These are phyloP conservation scores for Ptiloglossa arizonensis DNA, from an alignment of 1,140 invertebrate species.

Conservation along the genomic window DNA sequence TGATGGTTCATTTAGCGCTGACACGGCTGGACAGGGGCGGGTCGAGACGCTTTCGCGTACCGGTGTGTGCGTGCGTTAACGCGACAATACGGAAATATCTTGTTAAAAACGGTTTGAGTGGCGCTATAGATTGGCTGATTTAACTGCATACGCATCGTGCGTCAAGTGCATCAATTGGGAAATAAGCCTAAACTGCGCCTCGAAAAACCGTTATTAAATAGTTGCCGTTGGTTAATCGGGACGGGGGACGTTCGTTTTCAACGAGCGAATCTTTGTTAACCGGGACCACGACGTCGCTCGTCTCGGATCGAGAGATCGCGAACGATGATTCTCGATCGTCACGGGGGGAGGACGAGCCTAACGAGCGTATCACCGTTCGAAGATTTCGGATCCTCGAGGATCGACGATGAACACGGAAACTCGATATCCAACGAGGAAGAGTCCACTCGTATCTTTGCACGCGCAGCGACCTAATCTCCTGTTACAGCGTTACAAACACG, in stretches of 20 bases:
- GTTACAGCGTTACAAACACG: too few relatives aligned
- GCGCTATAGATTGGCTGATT: constrained; percentile 57
- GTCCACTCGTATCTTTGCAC: too few relatives aligned
- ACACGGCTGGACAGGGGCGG: constrained; percentile 66
- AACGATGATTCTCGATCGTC: too few relatives aligned
- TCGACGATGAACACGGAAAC: too few relatives aligned
- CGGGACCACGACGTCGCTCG: not conserved
- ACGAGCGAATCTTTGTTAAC: not conserved
- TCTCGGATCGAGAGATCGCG: not conserved
- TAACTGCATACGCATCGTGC: constrained; percentile 53
- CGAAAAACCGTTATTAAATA: constrained; percentile 46
- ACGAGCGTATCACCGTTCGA: too few relatives aligned
- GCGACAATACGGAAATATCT: constrained; percentile 73
- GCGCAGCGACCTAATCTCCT: too few relatives aligned
- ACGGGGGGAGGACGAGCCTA: too few relatives aligned
- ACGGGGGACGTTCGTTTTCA: not conserved
- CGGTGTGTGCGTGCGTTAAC: constrained; percentile 52
- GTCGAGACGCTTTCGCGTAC: constrained; percentile 50
- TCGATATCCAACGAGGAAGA: too few relatives aligned
- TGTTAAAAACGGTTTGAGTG: constrained; percentile 67
- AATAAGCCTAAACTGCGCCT: constrained; percentile 46
- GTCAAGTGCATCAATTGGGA: constrained; percentile 59
- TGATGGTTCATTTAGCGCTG: constrained; percentile 76
- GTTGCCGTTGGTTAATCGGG: constrained; percentile 29
- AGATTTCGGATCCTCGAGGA: too few relatives aligned